Conservation (phyloP, 2,113 vertebrate species). For the Anarrhichthys ocellatus region DNA sequence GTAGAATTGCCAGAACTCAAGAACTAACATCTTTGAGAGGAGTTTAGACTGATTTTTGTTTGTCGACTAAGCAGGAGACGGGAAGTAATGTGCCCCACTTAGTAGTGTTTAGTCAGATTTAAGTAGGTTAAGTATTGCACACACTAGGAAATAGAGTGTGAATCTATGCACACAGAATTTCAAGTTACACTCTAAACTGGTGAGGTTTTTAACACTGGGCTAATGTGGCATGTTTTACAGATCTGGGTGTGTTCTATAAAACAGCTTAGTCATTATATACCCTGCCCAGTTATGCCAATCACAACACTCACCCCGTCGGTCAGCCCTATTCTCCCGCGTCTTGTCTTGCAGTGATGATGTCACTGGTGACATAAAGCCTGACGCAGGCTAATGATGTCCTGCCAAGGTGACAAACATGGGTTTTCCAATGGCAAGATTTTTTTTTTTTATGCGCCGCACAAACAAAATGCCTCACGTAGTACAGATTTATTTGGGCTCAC, state of each 20-base stretch:
- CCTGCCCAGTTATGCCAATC: conserved; percentile 70
- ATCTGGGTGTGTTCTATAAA: conserved; percentile 69
- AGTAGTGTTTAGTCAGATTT: conserved; percentile 32
- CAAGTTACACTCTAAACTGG: not conserved
- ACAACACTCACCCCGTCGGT: conserved; percentile 54
- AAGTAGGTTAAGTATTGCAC: conserved; percentile 40
- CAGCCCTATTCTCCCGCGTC: conserved; percentile 50
- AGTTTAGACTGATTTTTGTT: conserved; percentile 52
- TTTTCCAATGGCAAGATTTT: conserved; percentile 44
- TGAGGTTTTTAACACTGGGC: conserved; percentile 34
- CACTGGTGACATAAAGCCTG: conserved; percentile 65
- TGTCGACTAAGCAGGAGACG: conserved; percentile 24
- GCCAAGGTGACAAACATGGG: conserved; percentile 59
- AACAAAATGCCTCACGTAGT: conserved; percentile 30
- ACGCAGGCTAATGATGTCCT: conserved; percentile 28
- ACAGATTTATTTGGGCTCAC: conserved; percentile 18
- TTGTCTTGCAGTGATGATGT: conserved; percentile 72
- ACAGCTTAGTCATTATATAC: conserved; percentile 67
- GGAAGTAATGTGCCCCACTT: conserved; percentile 32
- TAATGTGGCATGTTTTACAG: conserved; percentile 47
- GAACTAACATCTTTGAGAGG: conserved; percentile 26
- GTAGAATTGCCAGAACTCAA: conserved; percentile 29
- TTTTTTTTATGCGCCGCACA: conserved; percentile 40
- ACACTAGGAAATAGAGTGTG: not conserved
- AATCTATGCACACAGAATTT: not conserved